Evolutionary conservation across 2,888 invertebrate genomes (phyloP), one percentile per base, ranked within the genome.

Genomic region (Allophyes oxyacanthae): DNA sequence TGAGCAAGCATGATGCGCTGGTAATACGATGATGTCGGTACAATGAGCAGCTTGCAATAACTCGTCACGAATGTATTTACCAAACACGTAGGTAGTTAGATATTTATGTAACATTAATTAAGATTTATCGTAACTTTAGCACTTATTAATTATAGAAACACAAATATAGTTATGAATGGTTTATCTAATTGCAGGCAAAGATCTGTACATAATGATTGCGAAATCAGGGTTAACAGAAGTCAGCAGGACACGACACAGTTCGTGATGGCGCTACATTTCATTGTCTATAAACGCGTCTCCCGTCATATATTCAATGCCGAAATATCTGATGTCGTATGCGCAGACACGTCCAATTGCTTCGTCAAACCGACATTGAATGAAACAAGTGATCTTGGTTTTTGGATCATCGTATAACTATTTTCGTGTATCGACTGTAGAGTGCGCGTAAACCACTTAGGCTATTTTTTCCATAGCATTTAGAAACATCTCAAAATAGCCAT

Each of bases 401-500:
- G 73, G 69, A 82, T 84, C 83, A 86, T 89, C 86, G 85, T 88
- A 82, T 87, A 90, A 82, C 89, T 91, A 91, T 91, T 91, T 90
- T 81, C 77, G 86, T 82, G 69, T 77, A 86, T 83, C 81, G 78
- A 78, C 78, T 78, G 82, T 79, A 84, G 79, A 84, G 81, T 83
- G 81, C 78, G 80, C 85, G 86, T 90, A 88, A 90, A 90, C 88
- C 90, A 85, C 82, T 84, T 84, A 79, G 69, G 80, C 79, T 87
- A 88, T 89, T 90, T 90, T 87, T 90, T 89, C 82, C 78, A 75
- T 84, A 67, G 75, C 82, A 77, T 84, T 82, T 75, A 78, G 79
- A 84, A 85, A 85, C 83, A 77, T 86, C 85, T 85, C 59, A 84
- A 88, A 90, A 90, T 90, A 91, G 81, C 85, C 71, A 79, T 83